Evolutionary conservation across 2,888 invertebrate species (phyloP), one percentile per base, ranked within the genome.

Genomic region (Azorinus chamasolen): DNA sequence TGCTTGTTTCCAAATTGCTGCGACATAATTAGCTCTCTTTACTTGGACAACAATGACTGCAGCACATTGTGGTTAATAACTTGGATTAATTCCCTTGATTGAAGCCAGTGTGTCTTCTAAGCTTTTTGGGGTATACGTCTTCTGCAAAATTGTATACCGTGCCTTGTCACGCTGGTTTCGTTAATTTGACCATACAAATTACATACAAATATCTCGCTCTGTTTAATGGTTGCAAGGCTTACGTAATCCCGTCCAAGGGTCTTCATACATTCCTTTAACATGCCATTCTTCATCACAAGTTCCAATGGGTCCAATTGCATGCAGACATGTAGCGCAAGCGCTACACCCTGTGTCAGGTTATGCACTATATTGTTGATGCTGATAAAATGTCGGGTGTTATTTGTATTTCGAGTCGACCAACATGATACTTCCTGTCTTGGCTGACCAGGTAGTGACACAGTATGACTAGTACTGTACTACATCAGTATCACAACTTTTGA

Each of bases 231-330:
- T 24, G 14, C 50, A 50, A 5, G 5, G 24, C 24, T 8, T 22
- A 50, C 2, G 8, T 50, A 12, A 20, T 24, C 14, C 50, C 20
- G 22, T 50, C 50, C 50, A 18, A 50, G 50, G 20, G 50, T 8
- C 22, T 18, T 20, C 50, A 50, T 50, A 50, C 50, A 50, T 6
- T 50, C 50, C 20, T 50, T 2, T 5, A 50, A 22, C 50, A 50
- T 50, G 14, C 20, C 14, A 6, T 6, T 8, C 20, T 50, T 50
- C 8, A 18, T 50, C 50, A 50, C 50, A 4, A 50, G 20, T 3
- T 50, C 50, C 2, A 50, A 14, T 14, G 50, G 50, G 4, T 20
- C 20, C 20, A 24, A 50, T 6, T 22, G 50, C 20, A 24, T 50
- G 50, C 50, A 50, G 12, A 14, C 50, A 14, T 12, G 50, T 14